A percentile compares a stretch with the other conserved stretches of the same genome.
These are phyloP conservation scores for Bursaphelenchus mucronatus DNA, from an alignment of 1,140 invertebrate species.

Conservation along the genomic window DNA sequence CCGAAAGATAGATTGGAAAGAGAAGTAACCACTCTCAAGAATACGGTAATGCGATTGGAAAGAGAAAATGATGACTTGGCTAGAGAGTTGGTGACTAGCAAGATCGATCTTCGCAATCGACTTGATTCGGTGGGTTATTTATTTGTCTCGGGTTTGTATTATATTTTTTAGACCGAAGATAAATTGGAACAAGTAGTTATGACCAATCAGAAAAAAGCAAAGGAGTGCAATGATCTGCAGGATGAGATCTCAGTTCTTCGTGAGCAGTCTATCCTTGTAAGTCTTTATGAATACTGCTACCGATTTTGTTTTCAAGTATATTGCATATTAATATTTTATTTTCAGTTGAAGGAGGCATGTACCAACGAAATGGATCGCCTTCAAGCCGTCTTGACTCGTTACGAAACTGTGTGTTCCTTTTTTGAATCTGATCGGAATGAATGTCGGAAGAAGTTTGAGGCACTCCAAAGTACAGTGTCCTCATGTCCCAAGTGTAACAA, in stretches of 20 bases:
- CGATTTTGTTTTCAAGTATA: neutral
- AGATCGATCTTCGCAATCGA: slow-evolving; percentile 65
- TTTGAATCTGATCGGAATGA: slow-evolving; percentile 15
- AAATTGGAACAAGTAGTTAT: slow-evolving; percentile 73
- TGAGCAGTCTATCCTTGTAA: slow-evolving; percentile 71
- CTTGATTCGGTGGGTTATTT: slow-evolving; percentile 64
- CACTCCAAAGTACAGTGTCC: neutral
- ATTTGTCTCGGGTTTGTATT: neutral
- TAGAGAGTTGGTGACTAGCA: slow-evolving; percentile 67
- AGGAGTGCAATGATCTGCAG: slow-evolving; percentile 71
- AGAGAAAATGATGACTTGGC: slow-evolving; percentile 70
- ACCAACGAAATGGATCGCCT: slow-evolving; percentile 11
- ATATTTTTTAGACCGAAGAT: slow-evolving; percentile 68
- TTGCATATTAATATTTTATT: slow-evolving; percentile 1
- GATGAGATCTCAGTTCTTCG: slow-evolving; percentile 78
- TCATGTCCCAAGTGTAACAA: slow-evolving; percentile 3
- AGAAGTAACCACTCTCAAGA: slow-evolving; percentile 66
- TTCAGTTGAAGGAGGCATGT: slow-evolving; percentile 1
- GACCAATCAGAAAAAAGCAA: slow-evolving; percentile 74
- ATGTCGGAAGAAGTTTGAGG: neutral
- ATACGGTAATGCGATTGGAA: slow-evolving; percentile 66
- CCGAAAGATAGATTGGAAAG: slow-evolving; percentile 66
- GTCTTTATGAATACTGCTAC: slow-evolving; percentile 1
- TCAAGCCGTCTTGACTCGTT: neutral
- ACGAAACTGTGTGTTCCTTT: slow-evolving; percentile 14